Percentiles rank a stretch among this genome's conserved stretches.
Conservation (phyloP, 2,888 invertebrate species). For the Pachymerium ferrugineum region DNA sequence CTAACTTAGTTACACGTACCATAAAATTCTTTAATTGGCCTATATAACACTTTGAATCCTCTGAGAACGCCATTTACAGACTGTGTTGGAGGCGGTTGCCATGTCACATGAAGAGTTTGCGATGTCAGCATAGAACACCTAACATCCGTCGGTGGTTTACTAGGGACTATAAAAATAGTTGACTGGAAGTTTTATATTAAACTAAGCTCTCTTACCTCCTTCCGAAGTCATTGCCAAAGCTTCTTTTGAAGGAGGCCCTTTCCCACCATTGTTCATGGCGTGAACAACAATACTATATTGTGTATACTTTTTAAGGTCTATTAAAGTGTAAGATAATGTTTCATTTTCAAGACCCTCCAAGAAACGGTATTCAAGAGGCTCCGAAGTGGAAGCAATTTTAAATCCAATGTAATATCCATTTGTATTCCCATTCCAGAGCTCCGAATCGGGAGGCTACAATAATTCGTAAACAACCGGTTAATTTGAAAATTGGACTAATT, state of each 20-base stretch:
- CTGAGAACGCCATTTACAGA: slow-evolving; percentile 92
- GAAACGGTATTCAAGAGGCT: not conserved
- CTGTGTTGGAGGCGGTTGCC: slow-evolving; percentile 87
- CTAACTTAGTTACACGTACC: no score
- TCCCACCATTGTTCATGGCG: slow-evolving; percentile 88
- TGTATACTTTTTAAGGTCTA: slow-evolving; percentile 65
- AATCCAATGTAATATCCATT: slow-evolving; percentile 85
- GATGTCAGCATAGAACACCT: slow-evolving; percentile 88
- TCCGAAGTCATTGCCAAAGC: slow-evolving; percentile 88
- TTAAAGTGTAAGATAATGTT: not conserved
- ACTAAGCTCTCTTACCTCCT: slow-evolving; percentile 51
- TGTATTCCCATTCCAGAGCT: slow-evolving; percentile 89
- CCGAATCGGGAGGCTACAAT: slow-evolving; percentile 65
- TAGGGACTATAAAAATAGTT: not conserved
- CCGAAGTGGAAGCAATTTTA: slow-evolving; percentile 54
- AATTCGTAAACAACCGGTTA: not conserved
- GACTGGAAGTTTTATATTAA: not conserved
- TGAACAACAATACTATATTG: slow-evolving; percentile 91
- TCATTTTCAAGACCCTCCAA: not conserved
- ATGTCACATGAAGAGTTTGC: slow-evolving; percentile 86
- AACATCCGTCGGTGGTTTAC: slow-evolving; percentile 67
- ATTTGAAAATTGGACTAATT: not conserved
- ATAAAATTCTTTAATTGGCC: not conserved
- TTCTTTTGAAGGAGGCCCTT: slow-evolving; percentile 84
- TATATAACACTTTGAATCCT: slow-evolving; percentile 76